These are phyloP conservation scores for Drosophila pseudoobscura DNA, from an alignment of 1,140 invertebrate species.

Conservation along the genomic window DNA sequence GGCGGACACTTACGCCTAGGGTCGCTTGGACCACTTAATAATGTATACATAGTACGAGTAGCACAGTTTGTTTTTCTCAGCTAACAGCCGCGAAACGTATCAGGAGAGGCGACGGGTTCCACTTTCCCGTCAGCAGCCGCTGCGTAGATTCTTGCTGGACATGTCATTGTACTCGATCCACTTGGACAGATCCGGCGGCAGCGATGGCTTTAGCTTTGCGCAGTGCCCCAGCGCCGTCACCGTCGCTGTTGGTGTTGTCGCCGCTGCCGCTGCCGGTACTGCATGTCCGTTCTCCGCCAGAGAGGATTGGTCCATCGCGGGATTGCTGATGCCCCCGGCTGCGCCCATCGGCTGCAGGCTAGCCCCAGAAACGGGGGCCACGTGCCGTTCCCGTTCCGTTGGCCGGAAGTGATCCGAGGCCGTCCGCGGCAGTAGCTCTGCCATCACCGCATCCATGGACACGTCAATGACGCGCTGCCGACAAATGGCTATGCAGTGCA, in stretches of 20 bases:
- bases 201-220: slow-evolving; percentile 85
- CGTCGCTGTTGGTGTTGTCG: background rate
- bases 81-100: too few species aligned
- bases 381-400: slow-evolving; percentile 14
- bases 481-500: slow-evolving; percentile 91
- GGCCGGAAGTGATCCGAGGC: slow-evolving; percentile 57
- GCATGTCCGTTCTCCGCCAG: slow-evolving; percentile 76
- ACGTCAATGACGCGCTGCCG: slow-evolving; percentile 90
- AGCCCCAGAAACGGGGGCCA: background rate
- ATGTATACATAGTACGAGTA: too few species aligned
- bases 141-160: slow-evolving; percentile 86
- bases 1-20: too few species aligned
- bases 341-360: background rate
- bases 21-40: too few species aligned
- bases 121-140: slow-evolving; percentile 76
- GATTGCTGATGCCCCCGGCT: slow-evolving; percentile 44
- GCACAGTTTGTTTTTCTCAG: too few species aligned
- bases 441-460: slow-evolving; percentile 84
- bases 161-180: slow-evolving; percentile 89
- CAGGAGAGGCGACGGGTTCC: background rate
- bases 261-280: slow-evolving; percentile 14
- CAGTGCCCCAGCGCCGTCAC: slow-evolving; percentile 25
- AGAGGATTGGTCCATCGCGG: slow-evolving; percentile 39
- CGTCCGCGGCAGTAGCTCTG: slow-evolving; percentile 56
- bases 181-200: slow-evolving; percentile 85